Conservation (phyloP, 2,113 vertebrate genomes). For the Upupa epops region DNA sequence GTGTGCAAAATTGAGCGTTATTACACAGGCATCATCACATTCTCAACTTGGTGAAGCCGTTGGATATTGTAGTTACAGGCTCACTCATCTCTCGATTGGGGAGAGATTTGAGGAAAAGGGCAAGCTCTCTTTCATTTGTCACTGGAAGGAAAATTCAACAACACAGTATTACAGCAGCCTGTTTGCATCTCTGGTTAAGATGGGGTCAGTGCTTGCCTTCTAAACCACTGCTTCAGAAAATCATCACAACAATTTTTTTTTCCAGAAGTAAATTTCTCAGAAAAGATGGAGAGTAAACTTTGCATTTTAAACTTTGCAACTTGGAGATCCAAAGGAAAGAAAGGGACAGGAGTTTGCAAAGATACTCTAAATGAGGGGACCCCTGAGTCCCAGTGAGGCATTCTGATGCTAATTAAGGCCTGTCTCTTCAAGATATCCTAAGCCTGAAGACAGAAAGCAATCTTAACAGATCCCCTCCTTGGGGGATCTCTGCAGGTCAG, state of each 20-base stretch:
- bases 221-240: slow-evolving; percentile 39
- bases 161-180: slow-evolving; percentile 30
- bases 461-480: background rate
- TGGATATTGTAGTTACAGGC: slow-evolving; percentile 70
- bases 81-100: slow-evolving; percentile 81
- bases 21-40: slow-evolving; percentile 88
- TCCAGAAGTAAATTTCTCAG: background rate
- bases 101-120: slow-evolving; percentile 82
- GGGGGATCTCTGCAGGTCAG: background rate
- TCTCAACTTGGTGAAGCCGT: slow-evolving; percentile 77
- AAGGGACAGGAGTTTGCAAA: background rate
- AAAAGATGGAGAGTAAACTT: background rate
- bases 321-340: background rate
- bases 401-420: background rate
- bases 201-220: slow-evolving; percentile 46
- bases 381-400: background rate
- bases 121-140: slow-evolving; percentile 70
- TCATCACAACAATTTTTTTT: background rate
- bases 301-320: background rate
- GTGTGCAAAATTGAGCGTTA: slow-evolving; percentile 90
- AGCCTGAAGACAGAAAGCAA: background rate
- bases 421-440: background rate
- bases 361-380: background rate
- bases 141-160: slow-evolving; percentile 74
- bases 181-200: slow-evolving; percentile 35